Conservation (phyloP, 2,888 invertebrate genomes). For the Eucriotettix oculatus region DNA sequence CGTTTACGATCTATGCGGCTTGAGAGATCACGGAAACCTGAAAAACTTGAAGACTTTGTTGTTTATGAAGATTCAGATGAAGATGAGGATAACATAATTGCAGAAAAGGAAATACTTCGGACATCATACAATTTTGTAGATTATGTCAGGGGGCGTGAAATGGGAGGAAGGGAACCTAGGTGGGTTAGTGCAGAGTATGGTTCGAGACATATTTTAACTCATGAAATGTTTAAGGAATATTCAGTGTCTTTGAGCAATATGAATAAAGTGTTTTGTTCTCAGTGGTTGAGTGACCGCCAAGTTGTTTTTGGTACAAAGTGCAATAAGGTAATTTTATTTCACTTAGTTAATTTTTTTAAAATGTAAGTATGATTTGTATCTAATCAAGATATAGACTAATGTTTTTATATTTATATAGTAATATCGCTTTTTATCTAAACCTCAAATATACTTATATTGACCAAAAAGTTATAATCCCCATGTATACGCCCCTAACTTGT, state of each 20-base stretch:
- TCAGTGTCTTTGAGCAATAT: slow-evolving; percentile 68
- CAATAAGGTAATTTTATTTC: slow-evolving; percentile 53
- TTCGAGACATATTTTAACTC: slow-evolving; percentile 73
- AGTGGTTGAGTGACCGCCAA: slow-evolving; percentile 89
- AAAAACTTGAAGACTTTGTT: slow-evolving; percentile 80
- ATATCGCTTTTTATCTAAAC: too few species aligned
- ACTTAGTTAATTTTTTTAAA: neutral
- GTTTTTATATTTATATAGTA: too few species aligned
- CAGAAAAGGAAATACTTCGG: slow-evolving; percentile 52
- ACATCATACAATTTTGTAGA: slow-evolving; percentile 78
- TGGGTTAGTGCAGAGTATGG: slow-evolving; percentile 64
- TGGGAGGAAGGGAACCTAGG: slow-evolving; percentile 49
- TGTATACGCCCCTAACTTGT: too few species aligned
- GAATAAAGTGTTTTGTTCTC: slow-evolving; percentile 89
- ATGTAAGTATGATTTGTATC: too few species aligned
- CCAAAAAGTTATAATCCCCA: too few species aligned
- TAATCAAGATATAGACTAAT: too few species aligned
- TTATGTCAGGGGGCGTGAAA: slow-evolving; percentile 63
- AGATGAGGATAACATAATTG: slow-evolving; percentile 60
- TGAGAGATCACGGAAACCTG: slow-evolving; percentile 63
- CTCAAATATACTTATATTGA: too few species aligned
- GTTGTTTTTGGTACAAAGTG: slow-evolving; percentile 95
- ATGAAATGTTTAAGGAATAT: slow-evolving; percentile 76
- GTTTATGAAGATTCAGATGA: slow-evolving; percentile 79
- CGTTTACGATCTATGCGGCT: slow-evolving; percentile 43